A percentile compares a stretch with the other conserved stretches of the same genome.
These are phyloP conservation scores for Kryphioiulus occultus DNA, from an alignment of 2,888 invertebrate genomes.

Conservation along the genomic window DNA sequence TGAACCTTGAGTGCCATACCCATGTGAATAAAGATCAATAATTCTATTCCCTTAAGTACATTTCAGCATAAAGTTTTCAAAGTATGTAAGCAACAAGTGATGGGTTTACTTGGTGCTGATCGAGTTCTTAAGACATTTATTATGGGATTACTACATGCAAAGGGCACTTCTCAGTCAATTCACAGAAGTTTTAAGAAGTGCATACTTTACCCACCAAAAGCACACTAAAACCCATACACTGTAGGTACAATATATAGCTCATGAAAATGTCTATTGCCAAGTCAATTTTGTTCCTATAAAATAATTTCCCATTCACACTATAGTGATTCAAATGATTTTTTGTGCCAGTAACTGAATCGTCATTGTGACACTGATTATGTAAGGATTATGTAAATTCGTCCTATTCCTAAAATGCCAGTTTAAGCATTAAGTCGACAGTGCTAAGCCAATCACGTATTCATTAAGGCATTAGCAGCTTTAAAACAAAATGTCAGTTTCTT, in stretches of 20 bases:
- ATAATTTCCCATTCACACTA: too few species aligned
- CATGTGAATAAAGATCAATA: conserved; percentile 15
- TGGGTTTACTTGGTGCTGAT: conserved; percentile 5
- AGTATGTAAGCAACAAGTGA: conserved; percentile 6
- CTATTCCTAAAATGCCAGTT: too few species aligned
- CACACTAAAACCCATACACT: background rate
- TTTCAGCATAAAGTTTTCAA: conserved; percentile 27
- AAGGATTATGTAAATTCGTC: too few species aligned
- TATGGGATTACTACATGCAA: conserved; percentile 21
- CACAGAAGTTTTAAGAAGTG: background rate
- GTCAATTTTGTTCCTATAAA: background rate
- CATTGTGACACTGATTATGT: too few species aligned
- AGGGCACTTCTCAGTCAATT: background rate
- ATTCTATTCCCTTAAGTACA: background rate
- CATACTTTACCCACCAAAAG: background rate
- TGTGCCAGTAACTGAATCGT: too few species aligned
- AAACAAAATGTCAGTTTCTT: too few species aligned
- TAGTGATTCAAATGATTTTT: too few species aligned
- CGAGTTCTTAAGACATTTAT: conserved; percentile 21
- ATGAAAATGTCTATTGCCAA: background rate
- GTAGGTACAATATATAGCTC: background rate
- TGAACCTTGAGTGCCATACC: background rate
- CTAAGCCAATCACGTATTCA: too few species aligned
- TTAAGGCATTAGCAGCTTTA: too few species aligned
- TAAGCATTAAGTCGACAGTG: too few species aligned